A percentile compares a stretch with the other conserved stretches of the same genome.
Evolutionary conservation across 2,113 vertebrate genomes (phyloP).

Genomic region (Fukomys damarensis): DNA sequence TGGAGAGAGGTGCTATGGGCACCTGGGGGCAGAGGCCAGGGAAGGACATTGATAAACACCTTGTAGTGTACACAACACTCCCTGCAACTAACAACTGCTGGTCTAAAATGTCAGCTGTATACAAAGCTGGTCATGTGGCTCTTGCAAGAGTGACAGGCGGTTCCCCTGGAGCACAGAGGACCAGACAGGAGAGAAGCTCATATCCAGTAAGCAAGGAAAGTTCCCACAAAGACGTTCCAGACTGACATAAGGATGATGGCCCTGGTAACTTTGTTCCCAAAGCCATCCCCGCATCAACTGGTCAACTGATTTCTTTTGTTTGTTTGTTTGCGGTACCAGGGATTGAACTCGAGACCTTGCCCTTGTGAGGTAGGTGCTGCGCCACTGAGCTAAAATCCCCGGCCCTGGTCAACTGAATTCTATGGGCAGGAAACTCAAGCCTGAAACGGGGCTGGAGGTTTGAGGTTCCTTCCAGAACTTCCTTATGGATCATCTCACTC

Average conservation of each 20-base stretch:
- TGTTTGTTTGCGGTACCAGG: too few relatives aligned
- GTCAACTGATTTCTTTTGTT: neutral
- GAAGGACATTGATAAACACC: neutral
- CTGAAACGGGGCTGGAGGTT: neutral
- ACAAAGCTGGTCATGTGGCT: neutral
- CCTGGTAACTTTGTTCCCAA: neutral
- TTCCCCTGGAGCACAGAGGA: neutral
- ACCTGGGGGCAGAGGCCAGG: neutral
- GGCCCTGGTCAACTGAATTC: neutral
- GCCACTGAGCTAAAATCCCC: too few relatives aligned
- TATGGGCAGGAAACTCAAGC: neutral
- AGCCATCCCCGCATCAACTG: neutral
- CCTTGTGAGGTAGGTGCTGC: too few relatives aligned
- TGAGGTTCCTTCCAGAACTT: constrained; percentile 5
- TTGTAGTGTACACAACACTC: neutral
- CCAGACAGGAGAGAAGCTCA: neutral
- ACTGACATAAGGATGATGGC: neutral
- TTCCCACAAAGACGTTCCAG: neutral
- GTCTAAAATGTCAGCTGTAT: neutral
- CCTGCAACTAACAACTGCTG: neutral
- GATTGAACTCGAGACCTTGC: too few relatives aligned
- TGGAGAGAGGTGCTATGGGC: neutral
- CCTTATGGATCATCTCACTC: neutral
- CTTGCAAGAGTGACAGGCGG: neutral
- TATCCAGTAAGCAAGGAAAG: neutral